These are phyloP conservation scores for Tupaia tana DNA, from an alignment of 2,113 vertebrate genomes.

Conservation along the genomic window DNA sequence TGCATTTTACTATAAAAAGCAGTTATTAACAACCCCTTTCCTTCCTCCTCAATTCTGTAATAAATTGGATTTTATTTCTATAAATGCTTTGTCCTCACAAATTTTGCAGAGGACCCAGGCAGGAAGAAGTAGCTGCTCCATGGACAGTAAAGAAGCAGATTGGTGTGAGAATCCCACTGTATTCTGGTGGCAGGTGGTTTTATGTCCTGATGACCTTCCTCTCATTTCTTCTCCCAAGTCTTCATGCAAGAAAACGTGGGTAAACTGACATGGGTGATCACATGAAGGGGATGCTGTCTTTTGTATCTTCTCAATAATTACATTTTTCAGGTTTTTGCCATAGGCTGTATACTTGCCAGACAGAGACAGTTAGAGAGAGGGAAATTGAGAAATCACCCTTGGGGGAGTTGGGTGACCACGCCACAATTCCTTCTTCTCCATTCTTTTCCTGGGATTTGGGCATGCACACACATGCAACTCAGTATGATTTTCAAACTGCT, in stretches of 20 bases:
- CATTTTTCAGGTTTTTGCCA: too few relatives aligned
- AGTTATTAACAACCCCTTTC: background rate
- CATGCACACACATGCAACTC: too few relatives aligned
- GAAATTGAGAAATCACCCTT: too few relatives aligned
- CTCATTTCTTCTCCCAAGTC: background rate
- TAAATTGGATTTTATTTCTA: constrained; percentile 54
- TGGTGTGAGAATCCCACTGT: background rate
- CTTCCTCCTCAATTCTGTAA: background rate
- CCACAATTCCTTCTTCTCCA: too few relatives aligned
- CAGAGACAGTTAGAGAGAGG: too few relatives aligned
- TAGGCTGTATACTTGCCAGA: too few relatives aligned
- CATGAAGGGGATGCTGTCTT: background rate
- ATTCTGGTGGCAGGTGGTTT: rapidly evolving
- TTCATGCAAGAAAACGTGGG: background rate
- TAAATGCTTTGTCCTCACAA: background rate
- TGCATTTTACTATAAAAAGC: constrained; percentile 38
- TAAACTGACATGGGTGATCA: background rate
- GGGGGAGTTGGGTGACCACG: too few relatives aligned
- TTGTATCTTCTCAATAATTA: background rate
- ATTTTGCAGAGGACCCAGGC: background rate
- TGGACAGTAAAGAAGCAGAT: background rate
- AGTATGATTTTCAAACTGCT: too few relatives aligned
- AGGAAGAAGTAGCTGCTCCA: rapidly evolving
- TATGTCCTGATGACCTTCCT: background rate
- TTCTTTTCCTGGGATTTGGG: too few relatives aligned